Evolutionary conservation across 1,140 invertebrate genomes (phyloP).

Genomic region (Thaumatotibia leucotreta): DNA sequence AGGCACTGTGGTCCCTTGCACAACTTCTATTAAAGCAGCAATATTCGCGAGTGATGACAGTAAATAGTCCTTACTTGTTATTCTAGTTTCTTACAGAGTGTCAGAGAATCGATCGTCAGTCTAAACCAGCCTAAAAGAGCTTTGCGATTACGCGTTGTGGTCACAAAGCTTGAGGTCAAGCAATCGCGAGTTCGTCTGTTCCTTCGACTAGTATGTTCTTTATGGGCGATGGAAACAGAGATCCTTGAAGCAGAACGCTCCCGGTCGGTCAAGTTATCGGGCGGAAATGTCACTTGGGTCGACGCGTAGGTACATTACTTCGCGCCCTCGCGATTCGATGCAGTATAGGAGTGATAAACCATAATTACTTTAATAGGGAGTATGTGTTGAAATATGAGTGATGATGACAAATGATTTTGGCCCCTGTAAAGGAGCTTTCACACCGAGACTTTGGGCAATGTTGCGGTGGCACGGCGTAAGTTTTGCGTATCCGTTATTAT

Average conservation of each 20-base stretch:
- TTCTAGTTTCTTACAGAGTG: background rate
- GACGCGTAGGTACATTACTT: constrained; percentile 36
- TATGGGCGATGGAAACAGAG: background rate
- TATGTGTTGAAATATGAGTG: background rate
- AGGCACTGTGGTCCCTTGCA: background rate
- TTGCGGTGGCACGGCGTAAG: background rate
- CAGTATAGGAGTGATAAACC: background rate
- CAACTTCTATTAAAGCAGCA: background rate
- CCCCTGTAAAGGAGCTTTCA: background rate
- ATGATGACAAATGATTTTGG: background rate
- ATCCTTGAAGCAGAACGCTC: background rate
- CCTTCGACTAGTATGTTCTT: background rate
- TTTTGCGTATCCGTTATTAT: background rate
- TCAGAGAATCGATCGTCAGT: background rate
- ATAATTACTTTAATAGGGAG: background rate
- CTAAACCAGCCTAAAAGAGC: background rate
- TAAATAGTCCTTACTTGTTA: background rate
- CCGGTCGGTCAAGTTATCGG: constrained; percentile 45
- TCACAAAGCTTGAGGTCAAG: background rate
- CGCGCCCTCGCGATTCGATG: constrained; percentile 12
- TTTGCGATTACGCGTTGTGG: background rate
- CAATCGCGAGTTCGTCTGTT: background rate
- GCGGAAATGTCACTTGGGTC: constrained; percentile 58
- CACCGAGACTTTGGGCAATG: too few relatives aligned
- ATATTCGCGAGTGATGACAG: background rate